phyloP scores from a whole-genome alignment of 2,113 vertebrate species.

The Perccottus glenii region DNA sequence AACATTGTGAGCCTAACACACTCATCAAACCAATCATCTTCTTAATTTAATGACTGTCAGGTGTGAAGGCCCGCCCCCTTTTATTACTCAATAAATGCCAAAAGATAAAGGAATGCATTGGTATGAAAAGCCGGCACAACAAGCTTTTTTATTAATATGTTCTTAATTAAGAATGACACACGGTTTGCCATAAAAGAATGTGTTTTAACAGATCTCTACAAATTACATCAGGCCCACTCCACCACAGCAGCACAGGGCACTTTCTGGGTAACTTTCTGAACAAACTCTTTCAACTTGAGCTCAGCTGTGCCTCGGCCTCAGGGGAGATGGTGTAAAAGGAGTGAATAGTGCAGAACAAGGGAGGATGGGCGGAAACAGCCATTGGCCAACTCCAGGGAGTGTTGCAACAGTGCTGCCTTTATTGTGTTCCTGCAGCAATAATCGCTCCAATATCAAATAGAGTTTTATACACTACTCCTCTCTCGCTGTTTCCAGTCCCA shows the following conservation, averaged over 20 bases:
- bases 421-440: slow-evolving; percentile 14
- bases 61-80: no score
- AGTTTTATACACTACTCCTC: neutral
- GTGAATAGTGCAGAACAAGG: slow-evolving; percentile 24
- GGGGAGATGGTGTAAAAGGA: slow-evolving; percentile 26
- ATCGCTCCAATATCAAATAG: slow-evolving; percentile 13
- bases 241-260: slow-evolving; percentile 14
- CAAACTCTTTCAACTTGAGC: slow-evolving; percentile 27
- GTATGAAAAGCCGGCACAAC: no score
- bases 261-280: slow-evolving; percentile 5
- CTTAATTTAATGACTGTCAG: no score
- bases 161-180: no score
- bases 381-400: slow-evolving; percentile 36
- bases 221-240: slow-evolving; percentile 30
- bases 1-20: no score
- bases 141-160: no score
- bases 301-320: slow-evolving; percentile 16
- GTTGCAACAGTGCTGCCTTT: neutral
- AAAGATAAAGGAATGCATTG: no score
- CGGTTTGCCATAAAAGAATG: no score
- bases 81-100: no score
- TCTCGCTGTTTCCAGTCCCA: neutral
- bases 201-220: slow-evolving; percentile 19
- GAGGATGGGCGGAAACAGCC: slow-evolving; percentile 23
- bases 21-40: no score